phyloP scores from a whole-genome alignment of 1,140 invertebrate species.

The Apocrypta bakeri region DNA sequence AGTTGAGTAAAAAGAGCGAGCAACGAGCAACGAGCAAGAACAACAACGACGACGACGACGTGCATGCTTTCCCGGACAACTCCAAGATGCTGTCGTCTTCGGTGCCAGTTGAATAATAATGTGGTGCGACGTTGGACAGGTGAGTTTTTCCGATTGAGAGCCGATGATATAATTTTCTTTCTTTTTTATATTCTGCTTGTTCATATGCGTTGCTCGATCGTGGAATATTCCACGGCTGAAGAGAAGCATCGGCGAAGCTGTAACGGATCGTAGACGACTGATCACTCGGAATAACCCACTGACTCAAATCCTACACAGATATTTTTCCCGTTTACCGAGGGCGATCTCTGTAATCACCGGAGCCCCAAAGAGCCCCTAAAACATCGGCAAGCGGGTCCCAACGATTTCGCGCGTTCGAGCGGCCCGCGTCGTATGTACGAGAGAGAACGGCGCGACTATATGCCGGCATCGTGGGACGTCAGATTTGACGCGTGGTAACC shows the following conservation, averaged over 20 bases:
- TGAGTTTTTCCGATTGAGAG: constrained; percentile 61
- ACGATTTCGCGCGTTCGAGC: constrained; percentile 10
- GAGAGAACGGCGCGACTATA: background rate
- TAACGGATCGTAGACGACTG: background rate
- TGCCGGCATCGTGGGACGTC: constrained; percentile 59
- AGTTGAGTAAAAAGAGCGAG: too few relatives aligned
- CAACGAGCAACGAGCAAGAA: background rate
- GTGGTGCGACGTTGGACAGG: constrained; percentile 75
- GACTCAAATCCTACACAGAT: background rate
- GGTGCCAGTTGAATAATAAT: constrained; percentile 73
- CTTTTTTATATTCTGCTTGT: constrained; percentile 13
- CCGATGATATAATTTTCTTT: background rate
- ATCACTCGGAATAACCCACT: background rate
- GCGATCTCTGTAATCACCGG: background rate
- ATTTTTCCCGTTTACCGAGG: background rate
- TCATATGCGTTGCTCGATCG: background rate
- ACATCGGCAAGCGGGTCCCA: background rate
- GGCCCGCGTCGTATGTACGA: background rate
- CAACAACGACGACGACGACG: background rate
- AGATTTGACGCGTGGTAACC: constrained; percentile 76
- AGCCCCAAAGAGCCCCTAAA: background rate
- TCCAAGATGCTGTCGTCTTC: constrained; percentile 70
- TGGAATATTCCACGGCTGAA: background rate
- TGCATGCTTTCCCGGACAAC: constrained; percentile 66
- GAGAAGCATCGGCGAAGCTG: too few relatives aligned